Base-by-base conservation (phyloP, 2,888 invertebrate genomes). In the Daptonema setosum region DNA sequence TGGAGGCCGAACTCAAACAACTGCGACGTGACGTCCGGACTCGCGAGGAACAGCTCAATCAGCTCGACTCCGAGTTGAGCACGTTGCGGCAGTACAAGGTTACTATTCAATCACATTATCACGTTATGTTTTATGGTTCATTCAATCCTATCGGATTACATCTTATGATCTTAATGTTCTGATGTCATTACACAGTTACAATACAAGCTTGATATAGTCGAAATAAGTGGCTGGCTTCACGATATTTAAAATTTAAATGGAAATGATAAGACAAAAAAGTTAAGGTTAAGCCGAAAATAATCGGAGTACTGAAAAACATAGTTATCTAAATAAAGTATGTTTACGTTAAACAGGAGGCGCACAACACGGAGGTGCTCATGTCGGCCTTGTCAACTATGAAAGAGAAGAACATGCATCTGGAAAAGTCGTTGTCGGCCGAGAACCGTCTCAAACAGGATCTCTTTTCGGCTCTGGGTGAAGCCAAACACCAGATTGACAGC, bases 371-470 rank as follows among this genome's bases (percentile, higher is more conserved):
- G 65, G 80, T 83, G 67, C 75, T 87, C 63, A 80, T 84, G 77
- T 79, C 81, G 47, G 85, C 86, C 25, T 75, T 87, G 63, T 79
- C 80, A 54, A 81, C 82, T 61, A 56, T 63, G 57, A 61, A 61
- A 73, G 88, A 91, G 71, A 86, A 88, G 71, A 87, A 87, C 71
- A 74, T 81, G 66, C 87, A 88, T 71, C 78, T 95, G 66, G 90
- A 95, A 76, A 83, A 84, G 70, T 85, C 86, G 69, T 79, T 97
- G 64, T 87, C 87, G 61, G 87, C 90, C 53, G 95, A 97, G 78
- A 97, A 91, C 64, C 80, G 91, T 67, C 83, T 95, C 74, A 97
- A 97, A 77, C 80, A 93, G 67, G 95, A 97, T 77, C 80, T 97
- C 69, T 90, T 95, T 75, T 87, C 88, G 62, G 93, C 93, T 62